Percentiles rank a stretch among this genome's conserved stretches.
Evolutionary conservation across 2,797 vertebrate genomes (phyloP).

Genomic region (Dryobates pubescens): DNA sequence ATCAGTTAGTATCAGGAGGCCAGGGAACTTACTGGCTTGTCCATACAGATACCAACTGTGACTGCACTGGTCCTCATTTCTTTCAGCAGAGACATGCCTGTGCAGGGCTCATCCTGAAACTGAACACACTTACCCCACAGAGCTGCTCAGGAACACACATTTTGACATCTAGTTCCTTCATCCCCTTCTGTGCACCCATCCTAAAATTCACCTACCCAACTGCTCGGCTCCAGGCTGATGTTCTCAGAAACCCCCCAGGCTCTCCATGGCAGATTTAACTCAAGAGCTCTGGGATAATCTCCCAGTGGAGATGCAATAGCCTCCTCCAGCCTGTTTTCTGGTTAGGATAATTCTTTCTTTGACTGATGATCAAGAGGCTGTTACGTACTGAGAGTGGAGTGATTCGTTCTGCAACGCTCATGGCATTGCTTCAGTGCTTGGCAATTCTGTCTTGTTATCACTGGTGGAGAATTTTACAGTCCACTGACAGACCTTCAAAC

Average conservation of each 20-base stretch:
- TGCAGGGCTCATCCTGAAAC: neutral
- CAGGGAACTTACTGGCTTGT: neutral
- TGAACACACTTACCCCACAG: neutral
- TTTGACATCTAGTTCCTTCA: neutral
- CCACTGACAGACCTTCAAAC: conserved; percentile 49
- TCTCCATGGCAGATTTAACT: neutral
- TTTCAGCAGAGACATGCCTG: neutral
- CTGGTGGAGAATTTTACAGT: conserved; percentile 55
- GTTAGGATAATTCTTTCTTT: conserved; percentile 29
- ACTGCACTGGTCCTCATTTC: neutral
- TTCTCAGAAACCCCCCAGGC: neutral
- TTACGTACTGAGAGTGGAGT: neutral
- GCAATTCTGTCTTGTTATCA: conserved; percentile 30
- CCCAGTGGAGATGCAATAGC: neutral
- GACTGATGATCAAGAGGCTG: conserved; percentile 15
- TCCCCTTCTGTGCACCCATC: neutral
- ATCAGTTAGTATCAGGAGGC: neutral
- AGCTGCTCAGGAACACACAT: neutral
- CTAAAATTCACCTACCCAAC: neutral
- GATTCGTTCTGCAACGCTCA: neutral
- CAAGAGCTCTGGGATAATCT: neutral
- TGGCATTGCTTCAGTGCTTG: conserved; percentile 24
- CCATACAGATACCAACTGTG: neutral
- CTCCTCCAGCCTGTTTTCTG: neutral
- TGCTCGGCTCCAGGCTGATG: fast-evolving